Evolutionary conservation across 2,888 invertebrate genomes (phyloP).

Genomic region (Agelastica alni): DNA sequence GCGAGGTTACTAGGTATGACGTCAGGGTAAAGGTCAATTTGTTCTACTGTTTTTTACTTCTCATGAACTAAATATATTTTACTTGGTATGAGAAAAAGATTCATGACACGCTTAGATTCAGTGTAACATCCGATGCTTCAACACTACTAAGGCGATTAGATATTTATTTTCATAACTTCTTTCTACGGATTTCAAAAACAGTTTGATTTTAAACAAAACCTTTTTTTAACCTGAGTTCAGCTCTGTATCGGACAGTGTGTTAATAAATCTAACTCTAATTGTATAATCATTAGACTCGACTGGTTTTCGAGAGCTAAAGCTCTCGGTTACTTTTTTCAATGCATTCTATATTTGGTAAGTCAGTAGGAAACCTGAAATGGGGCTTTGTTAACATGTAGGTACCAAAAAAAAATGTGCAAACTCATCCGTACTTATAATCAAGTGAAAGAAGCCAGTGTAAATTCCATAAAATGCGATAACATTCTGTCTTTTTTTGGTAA

Average conservation of each 20-base stretch:
- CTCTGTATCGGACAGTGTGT: slow-evolving; percentile 13
- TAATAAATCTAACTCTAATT: slow-evolving; percentile 32
- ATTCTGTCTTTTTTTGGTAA: slow-evolving; percentile 12
- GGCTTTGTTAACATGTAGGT: slow-evolving; percentile 23
- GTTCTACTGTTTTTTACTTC: too few species aligned
- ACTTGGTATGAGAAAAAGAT: too few species aligned
- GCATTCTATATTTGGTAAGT: slow-evolving; percentile 26
- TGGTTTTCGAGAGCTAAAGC: slow-evolving; percentile 27
- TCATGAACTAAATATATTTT: too few species aligned
- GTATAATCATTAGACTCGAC: slow-evolving; percentile 28
- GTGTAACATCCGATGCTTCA: too few species aligned
- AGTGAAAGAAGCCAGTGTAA: slow-evolving; percentile 15
- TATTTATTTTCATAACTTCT: too few species aligned
- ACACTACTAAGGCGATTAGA: too few species aligned
- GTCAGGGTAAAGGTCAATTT: too few species aligned
- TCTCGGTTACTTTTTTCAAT: slow-evolving; percentile 18
- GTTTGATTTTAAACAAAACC: too few species aligned
- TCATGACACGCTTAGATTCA: too few species aligned
- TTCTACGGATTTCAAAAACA: too few species aligned
- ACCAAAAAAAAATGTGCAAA: slow-evolving; percentile 29
- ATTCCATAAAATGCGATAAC: slow-evolving; percentile 17
- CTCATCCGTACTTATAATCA: slow-evolving; percentile 28
- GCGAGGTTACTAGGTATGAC: too few species aligned
- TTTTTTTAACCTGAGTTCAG: slow-evolving; percentile 5
- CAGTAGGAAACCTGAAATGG: slow-evolving; percentile 25